Conservation (phyloP, 2,888 invertebrate species). For the Ennomos erosarius region DNA sequence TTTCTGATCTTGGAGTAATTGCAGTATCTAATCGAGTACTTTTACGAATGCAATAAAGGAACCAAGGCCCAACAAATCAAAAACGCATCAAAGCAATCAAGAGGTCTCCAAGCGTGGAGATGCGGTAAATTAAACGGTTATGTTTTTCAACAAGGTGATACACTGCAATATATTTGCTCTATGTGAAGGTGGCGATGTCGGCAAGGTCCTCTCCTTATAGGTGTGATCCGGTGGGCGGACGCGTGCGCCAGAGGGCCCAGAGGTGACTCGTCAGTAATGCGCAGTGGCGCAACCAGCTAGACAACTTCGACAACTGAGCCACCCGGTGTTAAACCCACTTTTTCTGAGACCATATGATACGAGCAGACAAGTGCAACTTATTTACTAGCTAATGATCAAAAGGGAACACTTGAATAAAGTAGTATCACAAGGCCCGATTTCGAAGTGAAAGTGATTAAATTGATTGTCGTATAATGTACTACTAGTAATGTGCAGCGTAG, state of each 20-base stretch:
- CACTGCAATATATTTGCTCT: slow-evolving; percentile 47
- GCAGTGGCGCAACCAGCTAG: slow-evolving; percentile 52
- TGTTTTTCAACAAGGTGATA: slow-evolving; percentile 58
- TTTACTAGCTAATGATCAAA: slow-evolving; percentile 18
- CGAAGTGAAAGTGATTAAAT: slow-evolving; percentile 3
- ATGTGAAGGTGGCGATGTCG: slow-evolving; percentile 56
- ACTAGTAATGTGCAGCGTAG: slow-evolving; percentile 21
- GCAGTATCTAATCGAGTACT: slow-evolving; percentile 30
- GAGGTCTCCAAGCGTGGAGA: slow-evolving; percentile 48
- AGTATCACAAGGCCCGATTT: slow-evolving; percentile 5
- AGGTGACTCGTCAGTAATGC: slow-evolving; percentile 46
- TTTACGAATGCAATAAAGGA: slow-evolving; percentile 41
- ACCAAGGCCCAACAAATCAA: slow-evolving; percentile 65
- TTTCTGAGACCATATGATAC: slow-evolving; percentile 31
- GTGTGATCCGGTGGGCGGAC: slow-evolving; percentile 71
- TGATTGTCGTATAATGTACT: slow-evolving; percentile 15
- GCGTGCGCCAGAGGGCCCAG: slow-evolving; percentile 50
- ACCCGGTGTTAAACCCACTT: slow-evolving; percentile 27
- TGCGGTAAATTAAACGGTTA: slow-evolving; percentile 61
- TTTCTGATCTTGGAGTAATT: slow-evolving; percentile 36
- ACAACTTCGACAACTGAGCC: slow-evolving; percentile 42
- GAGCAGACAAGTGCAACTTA: slow-evolving; percentile 23
- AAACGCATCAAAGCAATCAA: slow-evolving; percentile 63
- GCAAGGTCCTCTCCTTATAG: slow-evolving; percentile 74
- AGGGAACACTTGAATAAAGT: slow-evolving; percentile 20